Evolutionary conservation across 2,888 invertebrate genomes (phyloP), one percentile per base, ranked within the genome.

Genomic region (Tiliacea aurago): DNA sequence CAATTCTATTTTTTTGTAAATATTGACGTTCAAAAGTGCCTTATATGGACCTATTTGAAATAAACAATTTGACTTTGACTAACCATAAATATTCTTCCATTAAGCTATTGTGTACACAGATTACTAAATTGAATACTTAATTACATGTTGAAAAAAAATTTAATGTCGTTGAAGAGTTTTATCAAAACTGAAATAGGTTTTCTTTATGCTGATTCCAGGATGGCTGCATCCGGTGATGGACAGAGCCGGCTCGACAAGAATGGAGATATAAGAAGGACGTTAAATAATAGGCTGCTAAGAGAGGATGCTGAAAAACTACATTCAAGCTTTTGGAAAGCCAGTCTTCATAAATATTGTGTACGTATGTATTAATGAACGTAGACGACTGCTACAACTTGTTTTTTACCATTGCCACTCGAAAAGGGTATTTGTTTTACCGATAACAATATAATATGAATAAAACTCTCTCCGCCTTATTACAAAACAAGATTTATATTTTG

Each of bases 121-220:
- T 28, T 5, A 10, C 18, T 11, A 28, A 18, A 62, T 62, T 41
- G 6, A 59, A 59, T n/a, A 13, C n/a, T n/a, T 7, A 7, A 55
- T 23, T 13, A n/a, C 4, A 41, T 23, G 4, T 43, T 1, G 5
- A 43, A 61, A 23, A 61, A 18, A 1, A 41, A n/a, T n/a, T n/a
- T n/a, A n/a, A 23, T 18, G 10, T 28, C 1, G 28, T 28, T 28
- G 4, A 23, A 11, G 5, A 11, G 6, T 18, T 9, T 18, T 2
- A 15, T 5, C 18, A 0, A 15, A 53, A 71, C 13, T 55, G 20
- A 41, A 33, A 43, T 3, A 20, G 0, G 2, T 28, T 73, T 73
- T 55, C 18, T 49, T 51, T 7, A 43, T 5, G 11, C 15, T 59
- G 33, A 37, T 75, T 72, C 2, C 72, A 72, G 62, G 41, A 41